These are phyloP conservation scores for fruit fly (Drosophila melanogaster) DNA, from an alignment of 1,140 invertebrate genomes.

Conservation along the genomic window Release_6_plus_ISO1_MT NC_004354.4:6333001-6333500, in stretches of 20 bases:
- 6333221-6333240: constrained; percentile 1
- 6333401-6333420: too few species aligned
- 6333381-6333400: too few species aligned
- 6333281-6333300: constrained; percentile 13
- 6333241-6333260: constrained; percentile 1
- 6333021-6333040: constrained; percentile 29
- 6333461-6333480: too few species aligned
- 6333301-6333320: constrained; percentile 4
- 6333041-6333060: constrained; percentile 38
- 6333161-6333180: constrained; percentile 10
- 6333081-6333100: constrained; percentile 2
- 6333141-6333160: constrained; percentile 71
- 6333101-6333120: not conserved
- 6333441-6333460: too few species aligned
- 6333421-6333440: too few species aligned
- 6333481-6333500: too few species aligned
- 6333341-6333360: not conserved
- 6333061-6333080: constrained; percentile 21
- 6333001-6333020: constrained; percentile 19
- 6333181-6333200: constrained; percentile 31
- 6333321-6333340: constrained; percentile 4
- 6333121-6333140: constrained; percentile 64
- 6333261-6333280: constrained; percentile 32
- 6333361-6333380: not conserved
- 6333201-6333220: constrained; percentile 4